Conservation (phyloP, 2,797 vertebrate genomes). For the Oryzias sinensis region DNA sequence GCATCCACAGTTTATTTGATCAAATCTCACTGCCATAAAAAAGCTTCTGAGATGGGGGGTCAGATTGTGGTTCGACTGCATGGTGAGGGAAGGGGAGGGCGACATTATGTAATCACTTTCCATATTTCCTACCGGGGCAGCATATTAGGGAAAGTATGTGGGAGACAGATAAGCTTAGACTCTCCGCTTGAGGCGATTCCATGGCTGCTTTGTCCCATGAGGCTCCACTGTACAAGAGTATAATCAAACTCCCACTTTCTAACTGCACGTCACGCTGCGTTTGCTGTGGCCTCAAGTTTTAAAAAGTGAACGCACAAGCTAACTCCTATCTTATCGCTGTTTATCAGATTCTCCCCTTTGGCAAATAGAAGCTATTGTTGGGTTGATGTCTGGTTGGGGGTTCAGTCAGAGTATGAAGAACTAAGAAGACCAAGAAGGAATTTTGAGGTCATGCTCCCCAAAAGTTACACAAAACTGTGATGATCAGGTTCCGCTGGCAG, state of each 20-base stretch:
- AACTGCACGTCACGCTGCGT: slow-evolving; percentile 8
- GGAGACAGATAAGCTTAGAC: slow-evolving; percentile 27
- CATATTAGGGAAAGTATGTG: slow-evolving; percentile 16
- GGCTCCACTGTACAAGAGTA: slow-evolving; percentile 19
- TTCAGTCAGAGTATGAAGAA: no score
- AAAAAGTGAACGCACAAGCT: slow-evolving; percentile 8
- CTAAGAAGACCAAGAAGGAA: no score
- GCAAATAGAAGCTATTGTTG: background rate
- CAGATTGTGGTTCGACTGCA: background rate
- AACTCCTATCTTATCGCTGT: background rate
- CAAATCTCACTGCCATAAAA: background rate
- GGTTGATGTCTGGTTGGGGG: no score
- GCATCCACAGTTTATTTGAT: background rate
- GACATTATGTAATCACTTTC: slow-evolving; percentile 13
- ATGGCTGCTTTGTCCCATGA: slow-evolving; percentile 28
- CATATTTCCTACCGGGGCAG: slow-evolving; percentile 5
- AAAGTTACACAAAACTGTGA: no score
- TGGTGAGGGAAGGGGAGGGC: background rate
- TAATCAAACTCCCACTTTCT: slow-evolving; percentile 47
- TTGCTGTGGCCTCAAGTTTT: background rate
- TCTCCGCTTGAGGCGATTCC: slow-evolving; percentile 32
- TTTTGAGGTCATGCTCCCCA: no score
- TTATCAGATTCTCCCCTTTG: background rate
- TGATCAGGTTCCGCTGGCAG: no score
- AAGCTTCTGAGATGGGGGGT: background rate